Percentiles rank a stretch among this genome's conserved stretches.
These are phyloP conservation scores for Caenorhabditis japonica DNA, from an alignment of 2,888 invertebrate genomes.

Conservation along the genomic window DNA sequence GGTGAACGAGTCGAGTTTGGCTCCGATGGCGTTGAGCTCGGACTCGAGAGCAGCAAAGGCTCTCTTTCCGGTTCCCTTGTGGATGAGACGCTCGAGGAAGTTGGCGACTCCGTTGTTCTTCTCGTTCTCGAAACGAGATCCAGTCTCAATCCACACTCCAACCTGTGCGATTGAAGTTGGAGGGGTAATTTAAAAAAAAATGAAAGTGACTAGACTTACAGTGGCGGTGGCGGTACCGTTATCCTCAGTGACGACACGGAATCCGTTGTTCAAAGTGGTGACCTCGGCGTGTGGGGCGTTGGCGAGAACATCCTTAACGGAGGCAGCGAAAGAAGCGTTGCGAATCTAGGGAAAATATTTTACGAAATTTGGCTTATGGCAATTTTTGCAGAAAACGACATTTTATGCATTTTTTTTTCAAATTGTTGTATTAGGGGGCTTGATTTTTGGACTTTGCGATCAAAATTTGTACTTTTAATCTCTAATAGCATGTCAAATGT, in stretches of 20 bases:
- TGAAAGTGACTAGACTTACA: conserved; percentile 83
- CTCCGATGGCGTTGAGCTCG: conserved; percentile 73
- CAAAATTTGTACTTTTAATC: too few relatives aligned
- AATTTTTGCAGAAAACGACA: too few relatives aligned
- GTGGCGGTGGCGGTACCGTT: conserved; percentile 96
- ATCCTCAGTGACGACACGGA: conserved; percentile 95
- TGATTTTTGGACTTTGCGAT: too few relatives aligned
- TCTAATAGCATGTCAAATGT: too few relatives aligned
- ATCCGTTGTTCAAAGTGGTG: conserved; percentile 84
- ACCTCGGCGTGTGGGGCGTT: conserved; percentile 63
- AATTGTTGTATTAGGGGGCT: too few relatives aligned
- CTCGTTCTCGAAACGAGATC: conserved; percentile 92
- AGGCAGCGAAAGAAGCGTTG: conserved; percentile 59
- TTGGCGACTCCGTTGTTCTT: conserved; percentile 98
- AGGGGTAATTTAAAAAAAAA: conserved; percentile 26
- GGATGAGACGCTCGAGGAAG: conserved; percentile 99
- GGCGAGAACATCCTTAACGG: conserved; percentile 63
- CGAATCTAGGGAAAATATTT: conserved; percentile 53
- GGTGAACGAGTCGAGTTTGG: conserved; percentile 72
- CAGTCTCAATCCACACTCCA: conserved; percentile 96
- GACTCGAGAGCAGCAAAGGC: conserved; percentile 68
- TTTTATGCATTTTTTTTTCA: too few relatives aligned
- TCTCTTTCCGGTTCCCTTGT: conserved; percentile 81
- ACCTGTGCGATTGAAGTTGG: too few relatives aligned
- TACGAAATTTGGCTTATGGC: too few relatives aligned